Evolutionary conservation across 2,113 vertebrate species (phyloP).

Genomic region (Tachycineta bicolor): DNA sequence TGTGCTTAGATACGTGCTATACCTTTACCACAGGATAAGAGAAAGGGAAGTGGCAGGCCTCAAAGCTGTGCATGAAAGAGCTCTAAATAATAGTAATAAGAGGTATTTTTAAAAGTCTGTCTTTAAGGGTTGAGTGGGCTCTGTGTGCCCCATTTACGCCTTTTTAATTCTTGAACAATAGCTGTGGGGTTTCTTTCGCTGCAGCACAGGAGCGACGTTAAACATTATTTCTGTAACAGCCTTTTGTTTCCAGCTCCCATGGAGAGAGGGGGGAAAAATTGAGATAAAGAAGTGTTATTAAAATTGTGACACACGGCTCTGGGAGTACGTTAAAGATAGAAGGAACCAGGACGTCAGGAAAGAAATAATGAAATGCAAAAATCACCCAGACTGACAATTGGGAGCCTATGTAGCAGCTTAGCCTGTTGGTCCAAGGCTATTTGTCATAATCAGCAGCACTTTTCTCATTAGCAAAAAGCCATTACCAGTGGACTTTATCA

Average conservation of each 20-base stretch:
- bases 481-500: conserved; percentile 93
- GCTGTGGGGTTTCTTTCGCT: conserved; percentile 37
- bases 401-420: conserved; percentile 93
- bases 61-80: not conserved
- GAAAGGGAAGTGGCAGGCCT: not conserved
- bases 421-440: conserved; percentile 92
- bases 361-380: conserved; percentile 92
- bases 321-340: conserved; percentile 71
- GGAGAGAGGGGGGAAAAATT: conserved; percentile 75
- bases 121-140: not conserved
- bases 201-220: conserved; percentile 53
- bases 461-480: conserved; percentile 98
- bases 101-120: conserved; percentile 34
- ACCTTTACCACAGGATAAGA: not conserved
- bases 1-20: not conserved
- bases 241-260: conserved; percentile 73
- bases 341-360: conserved; percentile 82
- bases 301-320: conserved; percentile 78
- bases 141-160: conserved; percentile 45
- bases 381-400: conserved; percentile 87
- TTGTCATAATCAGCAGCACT: conserved; percentile 94
- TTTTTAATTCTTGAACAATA: conserved; percentile 69
- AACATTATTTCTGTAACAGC: conserved; percentile 69
- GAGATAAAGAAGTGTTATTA: conserved; percentile 84
- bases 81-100: conserved; percentile 13